Base-by-base conservation (phyloP, 2,797 vertebrate genomes). In the Astyanax mexicanus region DNA sequence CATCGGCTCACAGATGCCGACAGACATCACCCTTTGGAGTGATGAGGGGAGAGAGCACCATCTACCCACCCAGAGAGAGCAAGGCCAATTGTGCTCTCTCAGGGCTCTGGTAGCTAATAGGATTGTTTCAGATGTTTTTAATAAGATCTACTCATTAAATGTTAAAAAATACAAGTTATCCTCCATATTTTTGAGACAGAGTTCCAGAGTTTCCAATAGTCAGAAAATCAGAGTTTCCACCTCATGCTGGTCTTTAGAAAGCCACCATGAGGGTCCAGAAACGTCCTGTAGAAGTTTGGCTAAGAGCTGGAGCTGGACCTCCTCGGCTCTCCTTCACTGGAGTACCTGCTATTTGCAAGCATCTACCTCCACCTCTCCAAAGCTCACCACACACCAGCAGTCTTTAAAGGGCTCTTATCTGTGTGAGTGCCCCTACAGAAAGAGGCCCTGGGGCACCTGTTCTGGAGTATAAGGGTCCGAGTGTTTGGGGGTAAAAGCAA, bases 371-470 rank as follows among this genome's bases (percentile, higher is more conserved):
- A 0, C 47, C 75, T 38, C 52, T 51, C 19, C 35, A 11, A 55
- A 66, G 19, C 38, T 32, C 45, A 67, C 23, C 47, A 37, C 25
- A 38, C 40, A 81, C 74, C 78, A 84, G 80, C 78, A 58, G 17
- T 42, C 51, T 57, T 90, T 90, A 90, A 92, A 91, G 86, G 83
- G 87, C 84, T 84, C 88, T 90, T 92, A 92, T 92, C 88, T 88
- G 72, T 83, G 86, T 87, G 86, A 89, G 85, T 88, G 38, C 67
- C 85, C 82, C 79, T 86, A 88, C 74, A 69, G 32, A 55, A 58
- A 68, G 9, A 44, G 27, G 13, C 69, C 57, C 44, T 25, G 66
- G 74, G 74, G 37, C 77, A 81, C 62, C 57, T 73, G 71, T 45
- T 66, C 38, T 69, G 17, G 17, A 7, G 23, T 54, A 60, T 57